Evolutionary conservation across 2,888 invertebrate genomes (phyloP).

Genomic region (Girardia tigrina): DNA sequence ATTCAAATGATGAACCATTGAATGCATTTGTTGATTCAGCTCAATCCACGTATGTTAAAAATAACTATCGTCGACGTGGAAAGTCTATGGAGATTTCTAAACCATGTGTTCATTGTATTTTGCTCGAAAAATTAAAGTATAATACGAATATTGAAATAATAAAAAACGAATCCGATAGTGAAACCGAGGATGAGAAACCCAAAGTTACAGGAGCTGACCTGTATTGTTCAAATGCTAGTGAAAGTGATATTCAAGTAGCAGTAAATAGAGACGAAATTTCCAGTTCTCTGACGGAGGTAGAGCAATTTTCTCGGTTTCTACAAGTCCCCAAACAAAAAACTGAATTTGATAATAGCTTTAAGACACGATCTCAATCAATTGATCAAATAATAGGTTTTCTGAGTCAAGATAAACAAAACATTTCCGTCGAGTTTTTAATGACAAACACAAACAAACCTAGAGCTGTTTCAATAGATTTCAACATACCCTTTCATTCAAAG

Average conservation of each 20-base stretch:
- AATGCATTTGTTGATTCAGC: not conserved
- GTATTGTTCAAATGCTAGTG: not conserved
- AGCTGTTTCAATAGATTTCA: not conserved
- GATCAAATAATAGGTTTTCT: not conserved
- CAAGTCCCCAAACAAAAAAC: not conserved
- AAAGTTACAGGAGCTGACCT: not conserved
- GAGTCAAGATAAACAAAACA: constrained; percentile 11
- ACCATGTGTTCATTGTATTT: constrained; percentile 28
- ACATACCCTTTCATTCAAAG: not conserved
- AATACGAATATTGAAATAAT: not conserved
- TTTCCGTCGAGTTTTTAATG: not conserved
- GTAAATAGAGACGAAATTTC: no score
- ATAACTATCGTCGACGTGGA: constrained; percentile 26
- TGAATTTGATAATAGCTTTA: not conserved
- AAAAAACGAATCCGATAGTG: not conserved
- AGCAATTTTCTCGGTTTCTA: not conserved
- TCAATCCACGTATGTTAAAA: not conserved
- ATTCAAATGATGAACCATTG: not conserved
- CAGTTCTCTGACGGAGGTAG: not conserved
- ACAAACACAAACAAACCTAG: not conserved
- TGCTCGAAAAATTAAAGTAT: constrained; percentile 15
- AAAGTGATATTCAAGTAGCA: no score
- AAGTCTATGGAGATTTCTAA: constrained; percentile 27
- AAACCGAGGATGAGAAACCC: not conserved
- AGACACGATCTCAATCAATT: not conserved